Evolutionary conservation across 2,113 vertebrate genomes (phyloP), one percentile per base, ranked within the genome.

Genomic region (Mustela nigripes): DNA sequence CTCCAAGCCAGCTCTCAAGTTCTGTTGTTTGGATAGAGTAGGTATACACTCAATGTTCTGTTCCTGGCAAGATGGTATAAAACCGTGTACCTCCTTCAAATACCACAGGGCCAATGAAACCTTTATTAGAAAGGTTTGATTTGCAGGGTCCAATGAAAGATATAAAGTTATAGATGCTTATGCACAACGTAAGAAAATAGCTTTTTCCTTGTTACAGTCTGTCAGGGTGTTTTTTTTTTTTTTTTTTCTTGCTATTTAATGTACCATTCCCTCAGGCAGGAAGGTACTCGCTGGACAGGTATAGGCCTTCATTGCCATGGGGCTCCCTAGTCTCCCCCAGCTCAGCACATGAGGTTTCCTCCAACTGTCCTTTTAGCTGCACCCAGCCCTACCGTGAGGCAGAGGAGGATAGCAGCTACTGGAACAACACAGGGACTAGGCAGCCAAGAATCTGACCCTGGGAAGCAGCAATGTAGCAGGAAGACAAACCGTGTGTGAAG

Each of bases 211-310:
- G n/a, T 56, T 56, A 14, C 26, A 69, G 31, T 15, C 42, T 36
- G 6, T 15, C 31, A 22, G 63, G 21, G 18, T 58, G 26, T 26
- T 18, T 81, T 60, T 87, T 53, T 62, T 50, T 53, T 62, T 50
- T 50, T 58, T 91, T 87, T 53, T 62, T 50, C 50, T 91, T 91
- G n/a, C 71, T 67, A 8, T 84, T 73, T 93, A 63, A 81, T n/a
- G 14, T 12, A 50, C 45, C 1, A 1, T 11, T 73, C 63, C 42
- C 50, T 63, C 33, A 58, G 14, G 33, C 73, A 71, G 5, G 3
- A 53, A 48, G 33, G 56, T 87, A 22, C 5, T 67, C 21, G 0
- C 5, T 28, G 21, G 56, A 5, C 10, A 63, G 33, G 58, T 8
- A 3, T 42, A 88, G 24, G 62, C 26, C 24, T 94, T 76, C 50